These are phyloP conservation scores for Amphiprion ocellaris DNA, from an alignment of 2,113 vertebrate species.

Conservation along the genomic window DNA sequence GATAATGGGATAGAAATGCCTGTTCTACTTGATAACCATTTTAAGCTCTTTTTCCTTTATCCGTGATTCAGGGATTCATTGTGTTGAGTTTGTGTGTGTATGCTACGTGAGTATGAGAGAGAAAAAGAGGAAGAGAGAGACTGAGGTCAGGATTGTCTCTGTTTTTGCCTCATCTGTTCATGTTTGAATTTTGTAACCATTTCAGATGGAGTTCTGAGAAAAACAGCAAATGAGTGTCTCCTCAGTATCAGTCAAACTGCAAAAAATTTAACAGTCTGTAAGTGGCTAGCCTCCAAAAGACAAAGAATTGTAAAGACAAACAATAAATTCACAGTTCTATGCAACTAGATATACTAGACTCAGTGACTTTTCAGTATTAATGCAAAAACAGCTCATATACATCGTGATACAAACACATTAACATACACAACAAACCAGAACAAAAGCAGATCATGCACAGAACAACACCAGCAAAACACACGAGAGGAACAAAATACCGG, in stretches of 20 bases:
- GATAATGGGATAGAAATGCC: conserved; percentile 70
- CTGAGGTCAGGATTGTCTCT: not conserved
- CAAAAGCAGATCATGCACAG: not conserved
- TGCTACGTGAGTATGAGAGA: not conserved
- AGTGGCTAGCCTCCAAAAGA: not conserved
- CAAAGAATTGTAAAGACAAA: not conserved
- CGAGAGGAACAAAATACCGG: not conserved
- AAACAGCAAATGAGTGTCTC: not conserved
- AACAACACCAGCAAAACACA: not conserved
- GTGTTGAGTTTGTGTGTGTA: conserved; percentile 14
- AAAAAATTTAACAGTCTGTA: not conserved
- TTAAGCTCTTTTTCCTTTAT: conserved; percentile 40
- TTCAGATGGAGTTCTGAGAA: conserved; percentile 3
- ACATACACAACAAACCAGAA: not conserved
- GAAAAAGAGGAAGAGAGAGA: not conserved
- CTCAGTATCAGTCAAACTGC: not conserved
- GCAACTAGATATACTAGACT: not conserved
- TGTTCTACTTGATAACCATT: conserved; percentile 61
- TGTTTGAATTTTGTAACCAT: conserved; percentile 5
- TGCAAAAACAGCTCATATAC: not conserved
- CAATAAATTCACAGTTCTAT: too few species aligned
- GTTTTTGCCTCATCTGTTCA: conserved; percentile 9
- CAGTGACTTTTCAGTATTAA: not conserved
- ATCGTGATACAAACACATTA: not conserved
- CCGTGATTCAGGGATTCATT: conserved; percentile 57